These are phyloP conservation scores for Drepana falcataria DNA, from an alignment of 2,888 invertebrate genomes.

Conservation along the genomic window DNA sequence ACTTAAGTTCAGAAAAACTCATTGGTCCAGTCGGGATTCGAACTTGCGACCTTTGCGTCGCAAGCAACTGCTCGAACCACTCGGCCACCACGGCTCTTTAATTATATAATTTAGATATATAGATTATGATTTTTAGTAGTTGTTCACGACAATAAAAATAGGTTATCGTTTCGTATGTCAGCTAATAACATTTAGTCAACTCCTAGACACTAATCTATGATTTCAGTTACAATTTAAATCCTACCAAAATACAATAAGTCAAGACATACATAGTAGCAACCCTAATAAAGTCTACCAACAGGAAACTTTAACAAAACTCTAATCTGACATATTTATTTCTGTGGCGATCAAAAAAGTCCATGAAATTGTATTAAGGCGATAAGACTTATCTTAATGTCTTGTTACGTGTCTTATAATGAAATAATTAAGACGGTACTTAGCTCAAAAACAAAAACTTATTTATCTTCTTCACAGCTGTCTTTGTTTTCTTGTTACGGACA, in stretches of 20 bases:
- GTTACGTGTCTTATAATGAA: conserved; percentile 49
- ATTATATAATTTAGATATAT: no score
- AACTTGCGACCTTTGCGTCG: no score
- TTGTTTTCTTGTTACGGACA: conserved; percentile 59
- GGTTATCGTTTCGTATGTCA: no score
- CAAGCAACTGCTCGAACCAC: no score
- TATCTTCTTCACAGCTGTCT: conserved; percentile 59
- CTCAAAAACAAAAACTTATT: conserved; percentile 36
- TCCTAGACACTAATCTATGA: no score
- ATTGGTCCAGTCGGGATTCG: no score
- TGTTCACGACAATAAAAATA: no score
- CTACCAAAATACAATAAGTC: neutral
- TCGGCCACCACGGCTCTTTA: no score
- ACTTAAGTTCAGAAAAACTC: no score
- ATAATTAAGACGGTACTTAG: conserved; percentile 59
- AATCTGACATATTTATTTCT: conserved; percentile 25
- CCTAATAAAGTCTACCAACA: conserved; percentile 6
- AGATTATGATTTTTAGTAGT: no score
- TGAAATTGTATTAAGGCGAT: conserved; percentile 25
- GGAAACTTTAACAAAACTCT: conserved; percentile 1
- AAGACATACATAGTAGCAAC: conserved; percentile 3
- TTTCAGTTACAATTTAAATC: no score
- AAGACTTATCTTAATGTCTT: conserved; percentile 50
- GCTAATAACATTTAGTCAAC: no score
- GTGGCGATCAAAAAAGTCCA: conserved; percentile 25